Evolutionary conservation across 2,797 vertebrate species (phyloP), one percentile per base, ranked within the genome.

Genomic region (Catamblyrhynchus diadema): DNA sequence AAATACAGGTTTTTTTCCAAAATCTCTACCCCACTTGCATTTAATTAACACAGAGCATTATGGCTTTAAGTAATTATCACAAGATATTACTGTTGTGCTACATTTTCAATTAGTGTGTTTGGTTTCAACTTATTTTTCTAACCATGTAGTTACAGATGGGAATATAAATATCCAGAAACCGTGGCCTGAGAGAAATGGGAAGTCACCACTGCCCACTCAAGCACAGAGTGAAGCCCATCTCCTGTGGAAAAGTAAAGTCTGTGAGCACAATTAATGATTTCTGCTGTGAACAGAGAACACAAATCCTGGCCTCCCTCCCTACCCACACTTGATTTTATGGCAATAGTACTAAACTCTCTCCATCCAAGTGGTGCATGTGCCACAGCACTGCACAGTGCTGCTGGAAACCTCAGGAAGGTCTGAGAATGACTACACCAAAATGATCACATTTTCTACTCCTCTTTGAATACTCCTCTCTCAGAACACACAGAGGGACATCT

Each of bases 361-460:
- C 2, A 2, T 14, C 0, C 20, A 28, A 53, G 54, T 7, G 12
- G 13, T 37, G 10, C 20, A 1, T 2, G 20, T 2, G 2, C 41
- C 19, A 69, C 54, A 71, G 35, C 3, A 27, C 24, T 15, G 37
- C 30, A 64, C 25, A 14, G 17, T 1, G 6, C 24, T 53, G 39
- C 39, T 54, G 67, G 48, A 69, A 78, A 12, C 12, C 44, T 35
- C 51, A 5, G 27, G 6, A 2, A 65, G 18, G 12, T 30, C 9
- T 53, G 75, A 4, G 27, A 79, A 32, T 2, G 1, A 16, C 27
- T 17, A 11, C 22, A 12, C 15, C 23, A 30, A 50, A 74, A n/a
- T 0, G 3, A 21, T 28, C 71, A 32, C 12, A 25, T 14, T 47
- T 47, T 51, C 8, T 39, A 39, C 57, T 56, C 59, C 37, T 70